These are phyloP conservation scores for Chalcosyrphus nemorum DNA, from an alignment of 2,888 invertebrate genomes.

Conservation along the genomic window DNA sequence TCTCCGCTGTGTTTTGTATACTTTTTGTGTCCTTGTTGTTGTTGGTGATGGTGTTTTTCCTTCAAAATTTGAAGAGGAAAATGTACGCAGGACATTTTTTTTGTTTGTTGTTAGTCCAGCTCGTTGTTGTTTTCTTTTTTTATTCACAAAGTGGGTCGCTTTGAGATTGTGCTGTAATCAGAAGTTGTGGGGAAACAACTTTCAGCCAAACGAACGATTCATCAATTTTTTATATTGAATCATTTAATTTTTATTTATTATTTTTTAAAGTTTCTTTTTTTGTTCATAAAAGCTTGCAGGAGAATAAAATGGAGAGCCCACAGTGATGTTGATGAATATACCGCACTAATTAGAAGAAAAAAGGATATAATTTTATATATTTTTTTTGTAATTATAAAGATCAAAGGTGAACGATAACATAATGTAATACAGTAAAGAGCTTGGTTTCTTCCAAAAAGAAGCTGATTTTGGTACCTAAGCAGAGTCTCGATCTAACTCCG, in stretches of 20 bases:
- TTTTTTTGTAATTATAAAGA: no score
- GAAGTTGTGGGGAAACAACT: neutral
- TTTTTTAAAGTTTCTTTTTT: neutral
- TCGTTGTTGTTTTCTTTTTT: neutral
- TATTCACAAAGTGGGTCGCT: conserved; percentile 6
- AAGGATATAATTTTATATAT: no score
- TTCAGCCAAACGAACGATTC: neutral
- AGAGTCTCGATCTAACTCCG: no score
- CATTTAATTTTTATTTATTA: neutral
- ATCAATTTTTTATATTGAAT: neutral
- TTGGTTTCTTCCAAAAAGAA: no score
- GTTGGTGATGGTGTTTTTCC: conserved; percentile 2
- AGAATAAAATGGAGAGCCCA: no score
- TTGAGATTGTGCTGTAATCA: conserved; percentile 4
- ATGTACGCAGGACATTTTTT: neutral
- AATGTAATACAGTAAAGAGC: no score
- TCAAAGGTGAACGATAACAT: no score
- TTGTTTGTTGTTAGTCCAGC: neutral
- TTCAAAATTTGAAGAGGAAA: neutral
- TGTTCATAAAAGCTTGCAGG: neutral
- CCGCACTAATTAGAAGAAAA: no score
- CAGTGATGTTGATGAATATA: no score
- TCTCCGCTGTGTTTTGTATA: neutral
- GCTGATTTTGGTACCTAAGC: no score
- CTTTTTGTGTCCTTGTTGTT: neutral